Conservation (phyloP, 2,113 vertebrate genomes). For the Bathybates hornii region DNA sequence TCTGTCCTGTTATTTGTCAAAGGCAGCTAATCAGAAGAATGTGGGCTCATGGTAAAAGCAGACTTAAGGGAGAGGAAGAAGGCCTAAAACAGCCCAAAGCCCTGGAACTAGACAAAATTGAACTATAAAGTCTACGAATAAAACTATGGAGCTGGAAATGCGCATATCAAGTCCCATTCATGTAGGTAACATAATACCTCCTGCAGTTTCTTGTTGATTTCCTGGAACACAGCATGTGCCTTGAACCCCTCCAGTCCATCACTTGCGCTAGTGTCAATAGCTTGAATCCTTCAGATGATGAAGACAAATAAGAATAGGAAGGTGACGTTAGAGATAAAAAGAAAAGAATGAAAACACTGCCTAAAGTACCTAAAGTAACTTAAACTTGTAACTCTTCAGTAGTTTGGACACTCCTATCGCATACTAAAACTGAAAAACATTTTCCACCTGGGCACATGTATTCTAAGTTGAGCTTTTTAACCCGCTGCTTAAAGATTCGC, state of each 20-base stretch:
- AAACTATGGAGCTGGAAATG: neutral
- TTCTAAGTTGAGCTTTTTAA: neutral
- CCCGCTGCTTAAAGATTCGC: fast-evolving
- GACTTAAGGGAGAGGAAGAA: neutral
- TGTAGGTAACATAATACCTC: conserved; percentile 70
- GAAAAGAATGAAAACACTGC: neutral
- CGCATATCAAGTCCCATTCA: fast-evolving
- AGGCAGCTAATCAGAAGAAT: neutral
- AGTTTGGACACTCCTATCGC: neutral
- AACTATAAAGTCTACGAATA: neutral
- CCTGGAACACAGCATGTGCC: conserved; percentile 83
- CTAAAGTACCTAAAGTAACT: neutral
- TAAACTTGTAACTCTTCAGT: neutral
- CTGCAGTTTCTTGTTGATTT: conserved; percentile 91
- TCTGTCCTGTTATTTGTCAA: neutral
- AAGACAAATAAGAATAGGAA: conserved; percentile 21
- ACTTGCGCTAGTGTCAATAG: conserved; percentile 69
- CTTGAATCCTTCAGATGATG: conserved; percentile 48
- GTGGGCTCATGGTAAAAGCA: neutral
- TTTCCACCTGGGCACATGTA: neutral
- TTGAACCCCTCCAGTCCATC: conserved; percentile 82
- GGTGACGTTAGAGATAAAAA: fast-evolving
- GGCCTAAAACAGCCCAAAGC: neutral
- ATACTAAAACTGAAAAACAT: neutral
- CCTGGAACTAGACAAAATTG: neutral